Percentiles rank a stretch among this genome's conserved stretches.
Conservation (phyloP, 92 coral and sea anemone genomes). For the Diadumene lineata region DNA sequence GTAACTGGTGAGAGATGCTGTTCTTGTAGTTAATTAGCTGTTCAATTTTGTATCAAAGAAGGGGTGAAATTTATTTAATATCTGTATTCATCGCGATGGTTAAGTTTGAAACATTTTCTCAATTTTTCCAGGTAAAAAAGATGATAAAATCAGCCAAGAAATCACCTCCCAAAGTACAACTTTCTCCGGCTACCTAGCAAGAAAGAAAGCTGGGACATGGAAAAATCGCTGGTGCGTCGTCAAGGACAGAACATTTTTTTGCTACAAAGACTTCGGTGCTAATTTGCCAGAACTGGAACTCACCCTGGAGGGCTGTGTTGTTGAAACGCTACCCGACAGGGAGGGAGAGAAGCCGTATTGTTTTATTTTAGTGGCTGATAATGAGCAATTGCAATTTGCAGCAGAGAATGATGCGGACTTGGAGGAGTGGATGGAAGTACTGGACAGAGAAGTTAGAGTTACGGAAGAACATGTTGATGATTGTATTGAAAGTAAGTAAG, state of each 20-base stretch:
- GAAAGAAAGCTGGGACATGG: constrained; percentile 89
- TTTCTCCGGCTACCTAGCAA: constrained; percentile 84
- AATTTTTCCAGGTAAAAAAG: constrained; percentile 55
- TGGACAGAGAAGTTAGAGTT: constrained; percentile 57
- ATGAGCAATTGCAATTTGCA: constrained; percentile 69
- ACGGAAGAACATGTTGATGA: constrained; percentile 19
- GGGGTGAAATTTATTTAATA: no score
- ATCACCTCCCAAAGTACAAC: constrained; percentile 45
- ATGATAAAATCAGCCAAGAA: constrained; percentile 49
- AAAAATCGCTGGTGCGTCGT: constrained; percentile 95
- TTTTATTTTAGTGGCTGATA: constrained; percentile 61
- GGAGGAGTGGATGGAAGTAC: constrained; percentile 87
- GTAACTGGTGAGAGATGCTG: no score
- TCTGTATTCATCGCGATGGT: background rate
- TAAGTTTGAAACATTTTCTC: background rate
- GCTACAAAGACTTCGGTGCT: constrained; percentile 82
- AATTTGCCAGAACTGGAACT: constrained; percentile 72
- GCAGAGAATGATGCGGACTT: constrained; percentile 92
- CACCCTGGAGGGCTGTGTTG: constrained; percentile 61
- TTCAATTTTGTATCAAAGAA: no score
- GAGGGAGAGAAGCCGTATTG: constrained; percentile 63
- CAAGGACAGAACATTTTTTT: constrained; percentile 62
- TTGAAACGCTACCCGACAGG: constrained; percentile 45
- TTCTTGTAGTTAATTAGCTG: no score
- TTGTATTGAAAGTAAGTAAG: constrained; percentile 17